Conservation (phyloP, 2,888 invertebrate genomes). For the Xylocampa areola region DNA sequence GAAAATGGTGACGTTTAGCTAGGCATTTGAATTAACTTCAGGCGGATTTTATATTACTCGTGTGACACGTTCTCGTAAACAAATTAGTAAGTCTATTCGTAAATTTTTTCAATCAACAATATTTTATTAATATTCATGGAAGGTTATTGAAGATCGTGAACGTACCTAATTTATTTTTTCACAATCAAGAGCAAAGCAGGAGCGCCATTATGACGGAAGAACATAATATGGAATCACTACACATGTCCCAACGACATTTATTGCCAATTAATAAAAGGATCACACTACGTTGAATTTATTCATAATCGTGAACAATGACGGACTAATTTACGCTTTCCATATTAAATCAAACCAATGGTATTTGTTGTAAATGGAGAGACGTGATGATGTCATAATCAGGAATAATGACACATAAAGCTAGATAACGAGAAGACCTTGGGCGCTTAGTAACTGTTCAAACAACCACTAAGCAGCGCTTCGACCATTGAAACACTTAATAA, state of each 20-base stretch:
- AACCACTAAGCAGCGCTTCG: slow-evolving; percentile 51
- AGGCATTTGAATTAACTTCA: slow-evolving; percentile 14
- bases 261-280: no score
- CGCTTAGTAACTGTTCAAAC: slow-evolving; percentile 62
- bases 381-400: slow-evolving; percentile 63
- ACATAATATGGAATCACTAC: no score
- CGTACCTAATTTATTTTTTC: slow-evolving; percentile 5
- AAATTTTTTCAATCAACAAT: slow-evolving; percentile 7
- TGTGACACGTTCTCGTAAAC: slow-evolving; percentile 14
- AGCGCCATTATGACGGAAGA: slow-evolving; percentile 2
- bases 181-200: not conserved
- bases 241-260: no score
- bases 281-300: slow-evolving; percentile 20
- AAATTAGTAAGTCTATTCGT: slow-evolving; percentile 13
- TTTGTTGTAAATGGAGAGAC: slow-evolving; percentile 34
- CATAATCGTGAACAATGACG: slow-evolving; percentile 13
- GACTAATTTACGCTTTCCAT: slow-evolving; percentile 6
- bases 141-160: not conserved
- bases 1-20: slow-evolving; percentile 31
- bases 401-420: slow-evolving; percentile 66
- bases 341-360: slow-evolving; percentile 34
- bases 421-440: slow-evolving; percentile 67
- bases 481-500: slow-evolving; percentile 33
- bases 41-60: slow-evolving; percentile 18
- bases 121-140: not conserved